These are phyloP conservation scores for Columba guinea DNA, from an alignment of 2,797 vertebrate genomes.

Conservation along the genomic window DNA sequence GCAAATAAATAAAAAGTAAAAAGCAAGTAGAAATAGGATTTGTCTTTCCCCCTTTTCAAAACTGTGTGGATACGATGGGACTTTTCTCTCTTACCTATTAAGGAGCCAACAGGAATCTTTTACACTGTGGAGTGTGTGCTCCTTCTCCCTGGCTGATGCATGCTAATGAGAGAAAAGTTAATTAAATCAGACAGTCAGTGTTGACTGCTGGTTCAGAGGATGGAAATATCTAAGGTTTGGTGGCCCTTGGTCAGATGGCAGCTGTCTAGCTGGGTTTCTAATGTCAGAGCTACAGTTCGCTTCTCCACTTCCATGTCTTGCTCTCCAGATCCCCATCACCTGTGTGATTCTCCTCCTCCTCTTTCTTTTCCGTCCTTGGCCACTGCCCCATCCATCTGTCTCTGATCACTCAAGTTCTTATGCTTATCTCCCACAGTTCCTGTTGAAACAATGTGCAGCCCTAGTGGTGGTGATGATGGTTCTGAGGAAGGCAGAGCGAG, in stretches of 20 bases:
- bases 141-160: not conserved
- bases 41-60: constrained; percentile 27
- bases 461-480: not conserved
- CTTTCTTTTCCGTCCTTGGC: not conserved
- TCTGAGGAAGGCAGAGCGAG: not conserved
- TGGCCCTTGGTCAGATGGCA: not conserved
- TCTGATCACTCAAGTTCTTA: not conserved
- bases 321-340: not conserved
- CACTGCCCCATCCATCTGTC: not conserved
- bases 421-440: not conserved
- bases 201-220: not conserved
- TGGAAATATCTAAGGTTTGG: not conserved
- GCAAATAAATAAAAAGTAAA: constrained; percentile 53
- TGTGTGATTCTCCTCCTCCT: fast-evolving
- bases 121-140: fast-evolving
- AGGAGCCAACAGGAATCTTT: not conserved
- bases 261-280: not conserved
- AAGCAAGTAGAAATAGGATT: constrained; percentile 26
- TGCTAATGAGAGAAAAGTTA: not conserved
- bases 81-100: constrained; percentile 11
- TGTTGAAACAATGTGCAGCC: not conserved
- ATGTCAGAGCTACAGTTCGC: not conserved
- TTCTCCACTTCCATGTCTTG: not conserved
- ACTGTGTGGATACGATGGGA: not conserved
- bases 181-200: not conserved